Evolutionary conservation across 2,797 vertebrate genomes (phyloP).

Genomic region (Acanthiza pusilla): DNA sequence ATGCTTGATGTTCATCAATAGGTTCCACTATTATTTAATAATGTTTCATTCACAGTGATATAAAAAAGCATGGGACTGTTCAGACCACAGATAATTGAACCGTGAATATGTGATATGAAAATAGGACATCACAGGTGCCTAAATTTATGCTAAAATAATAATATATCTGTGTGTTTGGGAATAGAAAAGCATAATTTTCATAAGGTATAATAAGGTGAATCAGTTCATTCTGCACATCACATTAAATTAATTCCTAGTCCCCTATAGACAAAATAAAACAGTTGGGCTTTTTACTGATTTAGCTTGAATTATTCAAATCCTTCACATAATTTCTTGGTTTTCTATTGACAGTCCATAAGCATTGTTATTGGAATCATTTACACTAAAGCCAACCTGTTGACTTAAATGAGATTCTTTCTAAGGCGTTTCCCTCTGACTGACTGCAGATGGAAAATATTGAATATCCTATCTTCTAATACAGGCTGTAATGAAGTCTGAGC

Average conservation of each 20-base stretch:
- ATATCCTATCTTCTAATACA: neutral
- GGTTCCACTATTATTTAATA: neutral
- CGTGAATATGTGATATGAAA: neutral
- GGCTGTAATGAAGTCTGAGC: neutral
- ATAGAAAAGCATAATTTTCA: neutral
- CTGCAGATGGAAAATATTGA: neutral
- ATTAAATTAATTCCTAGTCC: neutral
- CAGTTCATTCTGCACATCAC: neutral
- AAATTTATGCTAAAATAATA: neutral
- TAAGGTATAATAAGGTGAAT: neutral
- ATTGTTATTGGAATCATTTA: neutral
- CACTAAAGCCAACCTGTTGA: neutral
- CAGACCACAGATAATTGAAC: neutral
- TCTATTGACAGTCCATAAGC: neutral
- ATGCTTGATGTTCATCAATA: neutral
- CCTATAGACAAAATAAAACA: neutral
- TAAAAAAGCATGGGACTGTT: neutral
- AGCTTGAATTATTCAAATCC: neutral
- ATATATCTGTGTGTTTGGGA: neutral
- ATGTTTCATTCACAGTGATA: neutral
- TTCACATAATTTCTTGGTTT: neutral
- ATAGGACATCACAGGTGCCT: neutral
- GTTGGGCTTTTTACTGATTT: accelerated
- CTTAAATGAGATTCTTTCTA: neutral
- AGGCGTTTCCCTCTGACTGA: neutral